Percentiles rank a stretch among this genome's conserved stretches.
phyloP scores from a whole-genome alignment of 2,113 vertebrate species.

The Spermophilus dauricus region DNA sequence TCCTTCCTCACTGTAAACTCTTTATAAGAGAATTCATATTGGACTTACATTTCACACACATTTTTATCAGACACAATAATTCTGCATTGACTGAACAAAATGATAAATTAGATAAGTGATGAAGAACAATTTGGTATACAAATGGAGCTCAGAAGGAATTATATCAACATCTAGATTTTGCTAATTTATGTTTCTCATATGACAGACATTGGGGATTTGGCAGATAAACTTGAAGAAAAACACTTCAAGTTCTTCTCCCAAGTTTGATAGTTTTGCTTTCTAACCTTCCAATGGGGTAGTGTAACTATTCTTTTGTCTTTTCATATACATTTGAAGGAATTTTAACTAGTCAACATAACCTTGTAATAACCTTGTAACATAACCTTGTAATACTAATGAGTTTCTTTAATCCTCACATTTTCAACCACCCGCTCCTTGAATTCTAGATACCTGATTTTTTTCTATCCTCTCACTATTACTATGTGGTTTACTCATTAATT shows the following conservation, averaged over 20 bases:
- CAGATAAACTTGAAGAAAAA: background rate
- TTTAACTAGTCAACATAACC: background rate
- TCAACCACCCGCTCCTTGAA: background rate
- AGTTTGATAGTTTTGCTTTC: background rate
- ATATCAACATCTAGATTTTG: background rate
- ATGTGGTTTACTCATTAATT: background rate
- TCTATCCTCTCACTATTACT: background rate
- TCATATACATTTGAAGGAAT: background rate
- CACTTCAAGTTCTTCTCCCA: background rate
- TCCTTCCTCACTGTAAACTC: background rate
- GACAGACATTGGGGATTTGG: background rate
- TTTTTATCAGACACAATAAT: background rate
- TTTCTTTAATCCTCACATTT: background rate
- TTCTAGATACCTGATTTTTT: background rate
- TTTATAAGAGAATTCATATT: background rate
- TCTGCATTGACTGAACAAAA: background rate
- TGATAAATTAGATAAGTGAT: background rate
- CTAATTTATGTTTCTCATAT: background rate
- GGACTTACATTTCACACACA: background rate
- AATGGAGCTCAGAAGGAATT: background rate
- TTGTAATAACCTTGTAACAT: background rate
- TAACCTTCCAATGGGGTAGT: background rate
- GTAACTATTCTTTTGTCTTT: background rate
- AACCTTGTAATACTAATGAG: background rate
- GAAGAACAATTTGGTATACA: background rate